Conservation (phyloP, 2,113 vertebrate genomes). For the Sander vitreus region DNA sequence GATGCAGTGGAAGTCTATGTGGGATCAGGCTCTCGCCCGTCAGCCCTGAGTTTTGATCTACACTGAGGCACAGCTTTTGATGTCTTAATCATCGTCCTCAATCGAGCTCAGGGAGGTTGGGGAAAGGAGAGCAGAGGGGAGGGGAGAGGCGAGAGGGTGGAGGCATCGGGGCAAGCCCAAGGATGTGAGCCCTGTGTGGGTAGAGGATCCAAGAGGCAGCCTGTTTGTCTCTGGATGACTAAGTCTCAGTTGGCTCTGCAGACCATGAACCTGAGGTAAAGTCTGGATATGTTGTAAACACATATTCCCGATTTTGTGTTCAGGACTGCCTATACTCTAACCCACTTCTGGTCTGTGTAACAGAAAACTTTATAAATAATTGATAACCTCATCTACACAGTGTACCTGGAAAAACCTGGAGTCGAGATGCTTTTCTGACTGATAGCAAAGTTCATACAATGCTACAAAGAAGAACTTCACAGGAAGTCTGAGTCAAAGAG, state of each 20-base stretch:
- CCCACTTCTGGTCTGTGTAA: conserved; percentile 55
- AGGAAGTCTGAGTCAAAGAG: conserved; percentile 77
- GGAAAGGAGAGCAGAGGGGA: conserved; percentile 63
- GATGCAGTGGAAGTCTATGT: conserved; percentile 81
- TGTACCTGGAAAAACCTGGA: conserved; percentile 69
- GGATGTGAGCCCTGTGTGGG: conserved; percentile 68
- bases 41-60: conserved; percentile 82
- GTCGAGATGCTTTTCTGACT: conserved; percentile 45
- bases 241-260: conserved; percentile 53
- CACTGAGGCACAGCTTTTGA: conserved; percentile 79
- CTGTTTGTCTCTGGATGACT: conserved; percentile 61
- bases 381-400: conserved; percentile 63
- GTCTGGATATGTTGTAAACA: conserved; percentile 48
- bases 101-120: conserved; percentile 76
- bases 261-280: conserved; percentile 44
- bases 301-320: conserved; percentile 31
- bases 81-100: conserved; percentile 83
- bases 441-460: conserved; percentile 67
- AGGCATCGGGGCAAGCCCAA: conserved; percentile 66
- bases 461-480: conserved; percentile 77
- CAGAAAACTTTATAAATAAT: conserved; percentile 63
- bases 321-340: conserved; percentile 26
- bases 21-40: conserved; percentile 78
- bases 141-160: conserved; percentile 57
- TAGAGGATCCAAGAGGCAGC: conserved; percentile 51